Percentiles rank a stretch among this genome's conserved stretches.
Evolutionary conservation across 2,113 vertebrate species (phyloP).

Genomic region (Eonycteris spelaea): DNA sequence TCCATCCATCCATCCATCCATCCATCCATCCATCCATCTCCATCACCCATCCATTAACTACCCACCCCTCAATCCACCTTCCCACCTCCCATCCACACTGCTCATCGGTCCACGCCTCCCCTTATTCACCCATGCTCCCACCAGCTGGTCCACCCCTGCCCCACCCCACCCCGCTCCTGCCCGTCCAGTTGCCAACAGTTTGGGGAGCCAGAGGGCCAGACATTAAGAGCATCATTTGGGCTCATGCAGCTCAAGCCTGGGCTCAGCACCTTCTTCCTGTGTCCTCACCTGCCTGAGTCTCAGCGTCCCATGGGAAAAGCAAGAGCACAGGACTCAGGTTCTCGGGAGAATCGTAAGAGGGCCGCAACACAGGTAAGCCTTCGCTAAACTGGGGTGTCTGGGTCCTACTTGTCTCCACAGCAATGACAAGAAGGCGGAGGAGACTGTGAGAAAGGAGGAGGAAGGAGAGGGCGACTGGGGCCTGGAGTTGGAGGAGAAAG

Average conservation of each 20-base stretch:
- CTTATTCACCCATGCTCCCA: not conserved
- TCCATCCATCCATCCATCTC: no score
- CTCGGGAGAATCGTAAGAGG: not conserved
- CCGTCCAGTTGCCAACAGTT: no score
- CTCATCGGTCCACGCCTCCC: not conserved
- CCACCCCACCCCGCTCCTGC: no score
- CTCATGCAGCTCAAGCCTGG: accelerated
- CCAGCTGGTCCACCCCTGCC: accelerated
- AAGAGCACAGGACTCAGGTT: not conserved
- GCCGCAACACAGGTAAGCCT: no score
- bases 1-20: no score
- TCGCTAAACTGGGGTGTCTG: not conserved
- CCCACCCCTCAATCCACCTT: not conserved
- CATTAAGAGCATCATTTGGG: not conserved
- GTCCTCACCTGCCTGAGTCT: not conserved
- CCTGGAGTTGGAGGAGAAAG: not conserved
- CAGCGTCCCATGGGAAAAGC: not conserved
- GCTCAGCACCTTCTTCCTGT: not conserved
- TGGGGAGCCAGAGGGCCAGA: not conserved
- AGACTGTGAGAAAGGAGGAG: not conserved
- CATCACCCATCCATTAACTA: no score
- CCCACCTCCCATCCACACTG: not conserved
- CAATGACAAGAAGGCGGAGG: not conserved
- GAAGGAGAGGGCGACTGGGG: not conserved
- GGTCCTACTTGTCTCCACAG: not conserved